phyloP scores from a whole-genome alignment of 2,113 vertebrate species.

The Strix aluco region DNA sequence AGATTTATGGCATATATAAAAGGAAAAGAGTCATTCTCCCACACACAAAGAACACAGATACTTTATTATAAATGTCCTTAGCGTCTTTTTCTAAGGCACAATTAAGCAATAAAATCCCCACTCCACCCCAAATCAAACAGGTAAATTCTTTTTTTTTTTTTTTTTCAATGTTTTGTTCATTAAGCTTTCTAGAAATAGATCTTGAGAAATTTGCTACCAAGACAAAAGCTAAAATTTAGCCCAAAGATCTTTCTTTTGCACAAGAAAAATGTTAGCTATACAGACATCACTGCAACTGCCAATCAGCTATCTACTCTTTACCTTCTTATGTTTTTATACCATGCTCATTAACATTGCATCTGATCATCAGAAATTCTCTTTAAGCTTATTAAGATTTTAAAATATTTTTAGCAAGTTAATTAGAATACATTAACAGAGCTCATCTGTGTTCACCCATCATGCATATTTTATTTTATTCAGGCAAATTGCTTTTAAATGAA shows the following conservation, averaged over 20 bases:
- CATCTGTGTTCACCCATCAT: conserved; percentile 70
- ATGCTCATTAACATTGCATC: conserved; percentile 63
- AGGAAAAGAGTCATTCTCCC: conserved; percentile 29
- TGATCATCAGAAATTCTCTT: conserved; percentile 67
- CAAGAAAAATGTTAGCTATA: not conserved
- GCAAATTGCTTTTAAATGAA: conserved; percentile 68
- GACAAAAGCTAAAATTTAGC: conserved; percentile 15
- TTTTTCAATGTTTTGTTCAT: not conserved
- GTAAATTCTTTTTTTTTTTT: not conserved
- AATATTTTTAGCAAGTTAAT: conserved; percentile 74
- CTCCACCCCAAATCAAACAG: conserved; percentile 28
- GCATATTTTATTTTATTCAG: conserved; percentile 67
- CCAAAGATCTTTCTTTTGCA: not conserved
- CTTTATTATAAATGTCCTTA: conserved; percentile 45
- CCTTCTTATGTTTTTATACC: conserved; percentile 54
- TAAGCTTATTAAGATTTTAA: conserved; percentile 71
- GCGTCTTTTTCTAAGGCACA: conserved; percentile 44
- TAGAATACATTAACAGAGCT: conserved; percentile 70
- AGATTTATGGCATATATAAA: conserved; percentile 62
- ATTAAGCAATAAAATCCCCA: conserved; percentile 56
- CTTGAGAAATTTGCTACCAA: conserved; percentile 7
- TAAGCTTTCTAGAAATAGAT: not conserved
- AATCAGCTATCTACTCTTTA: conserved; percentile 24
- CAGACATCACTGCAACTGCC: conserved; percentile 2
- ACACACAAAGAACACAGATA: conserved; percentile 50